Percentiles rank a stretch among this genome's conserved stretches.
These are phyloP conservation scores for Drosophila leontia DNA, from an alignment of 1,140 invertebrate genomes.

Conservation along the genomic window DNA sequence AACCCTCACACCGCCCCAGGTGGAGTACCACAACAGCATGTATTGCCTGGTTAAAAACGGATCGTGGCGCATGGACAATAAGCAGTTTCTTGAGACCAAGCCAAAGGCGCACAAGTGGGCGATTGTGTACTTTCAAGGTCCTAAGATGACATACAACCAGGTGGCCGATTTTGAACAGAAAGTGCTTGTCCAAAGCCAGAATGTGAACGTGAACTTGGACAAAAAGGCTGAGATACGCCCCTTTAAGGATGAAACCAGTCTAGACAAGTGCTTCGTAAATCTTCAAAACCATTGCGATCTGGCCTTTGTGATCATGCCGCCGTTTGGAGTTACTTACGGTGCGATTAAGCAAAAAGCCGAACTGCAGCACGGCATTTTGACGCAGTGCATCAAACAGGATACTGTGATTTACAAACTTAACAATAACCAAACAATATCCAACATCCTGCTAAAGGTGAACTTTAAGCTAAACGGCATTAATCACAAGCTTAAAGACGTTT, in stretches of 20 bases:
- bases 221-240: slow-evolving; percentile 29
- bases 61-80: slow-evolving; percentile 58
- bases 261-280: slow-evolving; percentile 46
- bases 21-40: slow-evolving; percentile 85
- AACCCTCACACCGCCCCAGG: slow-evolving; percentile 86
- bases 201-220: slow-evolving; percentile 30
- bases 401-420: slow-evolving; percentile 85
- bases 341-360: slow-evolving; percentile 92
- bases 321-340: slow-evolving; percentile 85
- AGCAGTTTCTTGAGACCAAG: slow-evolving; percentile 34
- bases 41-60: slow-evolving; percentile 35
- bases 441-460: slow-evolving; percentile 94
- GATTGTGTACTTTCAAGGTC: slow-evolving; percentile 31
- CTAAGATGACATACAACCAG: slow-evolving; percentile 12
- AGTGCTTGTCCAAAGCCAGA: slow-evolving; percentile 1
- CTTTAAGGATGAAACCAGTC: slow-evolving; percentile 29
- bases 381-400: slow-evolving; percentile 91
- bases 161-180: slow-evolving; percentile 12
- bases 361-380: slow-evolving; percentile 90
- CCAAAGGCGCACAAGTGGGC: slow-evolving; percentile 67
- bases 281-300: slow-evolving; percentile 42
- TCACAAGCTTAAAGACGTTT: slow-evolving; percentile 86
- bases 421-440: slow-evolving; percentile 86
- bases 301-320: slow-evolving; percentile 86
- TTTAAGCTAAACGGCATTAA: slow-evolving; percentile 94